Base-by-base conservation (phyloP, 2,797 vertebrate species). In the Paedocypris micromegethes region DNA sequence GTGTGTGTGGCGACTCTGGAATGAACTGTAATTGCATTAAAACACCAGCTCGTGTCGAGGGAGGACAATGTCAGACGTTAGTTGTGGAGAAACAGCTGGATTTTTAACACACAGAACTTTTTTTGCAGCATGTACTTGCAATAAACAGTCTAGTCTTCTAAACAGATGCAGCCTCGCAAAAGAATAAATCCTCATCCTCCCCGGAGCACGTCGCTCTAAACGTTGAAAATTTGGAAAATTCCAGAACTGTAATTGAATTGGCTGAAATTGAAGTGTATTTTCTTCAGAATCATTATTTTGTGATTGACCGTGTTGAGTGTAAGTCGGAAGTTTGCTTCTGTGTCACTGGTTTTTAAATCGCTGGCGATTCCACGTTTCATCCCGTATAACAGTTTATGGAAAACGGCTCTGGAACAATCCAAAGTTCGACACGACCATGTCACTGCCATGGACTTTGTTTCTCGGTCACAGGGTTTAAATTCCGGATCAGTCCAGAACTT, bases 121-220 rank as follows among this genome's bases (percentile, higher is more conserved):
- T 91, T 81, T 65, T 50, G 85, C 92, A 92, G 92, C 93, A 94
- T 94, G 93, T 92, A 90, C 90, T 93, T 91, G 88, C 90, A 91
- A 90, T 89, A 90, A 88, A 90, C 23, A 23, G 23, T 23, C 23
- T 23, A 23, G 23, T 23, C 23, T 23, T 23, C 1, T 23, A 23
- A 89, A 89, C 83, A 87, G 23, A 23, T 23, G 83, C 91, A 91
- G 88, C 91, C 23, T 23, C 23, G 23, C 23, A 23, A 23, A 23
- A 23, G 23, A 23, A 23, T 23, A 23, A 23, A 23, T 23, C 23
- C 23, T 23, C 23, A 23, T 23, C 23, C 23, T 23, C 23, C 23
- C 23, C 23, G 23, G 23, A 23, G 23, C 23, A 23, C 23, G 23
- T 23, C 23, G 23, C 23, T 23, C 23, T 23, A 23, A 23, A 23